These are phyloP conservation scores for Amniataba percoides DNA, from an alignment of 2,797 vertebrate genomes.

Conservation along the genomic window DNA sequence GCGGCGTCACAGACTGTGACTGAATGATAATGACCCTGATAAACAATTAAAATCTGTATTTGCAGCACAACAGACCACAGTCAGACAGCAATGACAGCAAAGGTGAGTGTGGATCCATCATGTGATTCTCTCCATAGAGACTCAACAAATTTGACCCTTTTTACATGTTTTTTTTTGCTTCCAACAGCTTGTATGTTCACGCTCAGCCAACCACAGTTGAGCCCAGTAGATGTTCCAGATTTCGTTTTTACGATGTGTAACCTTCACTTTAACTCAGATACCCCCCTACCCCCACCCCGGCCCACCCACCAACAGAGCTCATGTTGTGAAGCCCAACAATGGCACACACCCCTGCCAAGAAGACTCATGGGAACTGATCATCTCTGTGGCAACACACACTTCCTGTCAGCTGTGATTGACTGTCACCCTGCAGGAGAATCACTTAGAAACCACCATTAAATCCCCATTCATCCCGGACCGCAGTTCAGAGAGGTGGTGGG, in stretches of 20 bases:
- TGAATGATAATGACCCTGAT: conserved; percentile 73
- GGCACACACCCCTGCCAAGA: conserved; percentile 47
- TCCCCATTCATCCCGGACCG: conserved; percentile 38
- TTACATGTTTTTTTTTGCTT: not conserved
- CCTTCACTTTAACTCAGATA: conserved; percentile 1
- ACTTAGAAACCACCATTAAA: conserved; percentile 39
- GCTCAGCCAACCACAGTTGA: not conserved
- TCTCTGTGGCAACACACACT: conserved; percentile 39
- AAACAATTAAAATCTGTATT: conserved; percentile 77
- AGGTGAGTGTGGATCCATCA: conserved; percentile 47
- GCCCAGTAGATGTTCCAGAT: not conserved
- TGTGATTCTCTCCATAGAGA: conserved; percentile 12
- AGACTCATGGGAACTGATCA: conserved; percentile 47
- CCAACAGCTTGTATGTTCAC: not conserved
- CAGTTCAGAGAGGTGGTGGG: conserved; percentile 15
- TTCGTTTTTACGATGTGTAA: not conserved
- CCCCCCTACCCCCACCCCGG: too few species aligned
- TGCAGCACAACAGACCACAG: conserved; percentile 24
- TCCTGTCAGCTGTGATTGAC: conserved; percentile 56
- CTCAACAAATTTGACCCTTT: not conserved
- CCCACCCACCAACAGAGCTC: conserved; percentile 2
- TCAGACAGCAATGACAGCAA: conserved; percentile 44
- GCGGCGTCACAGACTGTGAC: conserved; percentile 57
- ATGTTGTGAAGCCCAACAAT: conserved; percentile 33
- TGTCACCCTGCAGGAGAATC: conserved; percentile 48